Percentiles rank a stretch among this genome's conserved stretches.
Evolutionary conservation across 1,140 invertebrate species (phyloP).

Genomic region (Drosophila hydei): DNA sequence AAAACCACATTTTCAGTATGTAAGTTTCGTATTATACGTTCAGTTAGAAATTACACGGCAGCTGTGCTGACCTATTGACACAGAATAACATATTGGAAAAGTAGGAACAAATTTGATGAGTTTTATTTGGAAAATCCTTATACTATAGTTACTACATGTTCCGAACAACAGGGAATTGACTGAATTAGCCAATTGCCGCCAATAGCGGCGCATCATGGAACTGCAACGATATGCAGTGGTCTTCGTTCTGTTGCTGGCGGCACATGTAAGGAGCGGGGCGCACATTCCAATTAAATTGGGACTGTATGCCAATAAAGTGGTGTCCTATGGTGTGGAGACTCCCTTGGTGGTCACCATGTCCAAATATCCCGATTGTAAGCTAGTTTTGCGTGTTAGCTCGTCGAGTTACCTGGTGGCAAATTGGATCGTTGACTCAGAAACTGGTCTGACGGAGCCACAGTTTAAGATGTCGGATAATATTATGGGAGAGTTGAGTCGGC

Average conservation of each 20-base stretch:
- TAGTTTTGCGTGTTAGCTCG: conserved; percentile 24
- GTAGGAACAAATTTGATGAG: not conserved
- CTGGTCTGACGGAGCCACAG: conserved; percentile 2
- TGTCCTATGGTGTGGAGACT: conserved; percentile 25
- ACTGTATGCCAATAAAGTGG: conserved; percentile 31
- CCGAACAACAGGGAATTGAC: no score
- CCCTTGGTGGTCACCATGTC: conserved; percentile 32
- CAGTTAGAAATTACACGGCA: no score
- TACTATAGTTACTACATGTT: no score
- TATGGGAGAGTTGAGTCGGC: not conserved
- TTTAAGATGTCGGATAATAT: conserved; percentile 4
- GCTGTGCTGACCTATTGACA: no score
- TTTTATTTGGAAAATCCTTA: not conserved
- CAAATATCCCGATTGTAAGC: not conserved
- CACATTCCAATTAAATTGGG: not conserved
- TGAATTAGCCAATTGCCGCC: no score
- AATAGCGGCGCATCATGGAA: no score
- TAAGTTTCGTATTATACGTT: no score
- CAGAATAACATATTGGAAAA: not conserved
- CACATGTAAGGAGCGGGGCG: not conserved
- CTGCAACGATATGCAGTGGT: not conserved
- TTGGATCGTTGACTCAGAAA: not conserved
- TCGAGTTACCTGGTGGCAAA: conserved; percentile 32
- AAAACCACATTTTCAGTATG: no score
- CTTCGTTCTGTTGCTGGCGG: not conserved